Conservation (phyloP, 1,140 invertebrate genomes). For the Zelostemma sp. region DNA sequence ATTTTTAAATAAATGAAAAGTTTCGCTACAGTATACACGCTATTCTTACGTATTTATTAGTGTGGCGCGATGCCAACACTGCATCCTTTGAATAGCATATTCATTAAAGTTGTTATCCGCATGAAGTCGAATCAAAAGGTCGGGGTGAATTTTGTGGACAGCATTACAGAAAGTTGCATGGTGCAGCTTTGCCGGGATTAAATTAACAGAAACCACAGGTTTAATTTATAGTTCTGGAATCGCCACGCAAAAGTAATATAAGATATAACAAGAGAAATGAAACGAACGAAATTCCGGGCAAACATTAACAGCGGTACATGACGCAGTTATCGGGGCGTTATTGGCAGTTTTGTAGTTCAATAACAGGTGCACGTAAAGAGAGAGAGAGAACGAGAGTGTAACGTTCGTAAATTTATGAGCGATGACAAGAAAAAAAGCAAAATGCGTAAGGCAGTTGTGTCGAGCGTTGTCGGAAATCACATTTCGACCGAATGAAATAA, state of each 20-base stretch:
- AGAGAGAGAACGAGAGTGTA: too few relatives aligned
- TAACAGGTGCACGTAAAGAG: slow-evolving; percentile 61
- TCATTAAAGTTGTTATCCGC: slow-evolving; percentile 49
- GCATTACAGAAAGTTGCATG: slow-evolving; percentile 43
- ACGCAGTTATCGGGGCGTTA: slow-evolving; percentile 62
- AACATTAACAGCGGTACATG: slow-evolving; percentile 49
- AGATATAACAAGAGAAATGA: slow-evolving; percentile 44
- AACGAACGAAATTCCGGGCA: slow-evolving; percentile 34
- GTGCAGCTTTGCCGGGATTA: slow-evolving; percentile 37
- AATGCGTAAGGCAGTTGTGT: slow-evolving; percentile 23
- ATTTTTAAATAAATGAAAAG: too few relatives aligned
- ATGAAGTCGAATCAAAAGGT: slow-evolving; percentile 45
- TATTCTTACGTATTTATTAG: slow-evolving; percentile 43
- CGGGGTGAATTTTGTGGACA: slow-evolving; percentile 28
- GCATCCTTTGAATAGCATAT: slow-evolving; percentile 46
- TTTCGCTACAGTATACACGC: not conserved
- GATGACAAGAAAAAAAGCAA: slow-evolving; percentile 23
- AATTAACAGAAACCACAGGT: slow-evolving; percentile 41
- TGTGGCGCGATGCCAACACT: slow-evolving; percentile 36
- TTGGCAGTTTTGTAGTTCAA: slow-evolving; percentile 65
- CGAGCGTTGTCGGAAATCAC: slow-evolving; percentile 7
- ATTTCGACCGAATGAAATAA: not conserved
- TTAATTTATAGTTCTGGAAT: slow-evolving; percentile 41
- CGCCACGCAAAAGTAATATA: slow-evolving; percentile 44
- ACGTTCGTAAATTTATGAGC: slow-evolving; percentile 34